A percentile compares a stretch with the other conserved stretches of the same genome.
phyloP scores from a whole-genome alignment of 1,140 invertebrate genomes.

The Solenopsis fugax region DNA sequence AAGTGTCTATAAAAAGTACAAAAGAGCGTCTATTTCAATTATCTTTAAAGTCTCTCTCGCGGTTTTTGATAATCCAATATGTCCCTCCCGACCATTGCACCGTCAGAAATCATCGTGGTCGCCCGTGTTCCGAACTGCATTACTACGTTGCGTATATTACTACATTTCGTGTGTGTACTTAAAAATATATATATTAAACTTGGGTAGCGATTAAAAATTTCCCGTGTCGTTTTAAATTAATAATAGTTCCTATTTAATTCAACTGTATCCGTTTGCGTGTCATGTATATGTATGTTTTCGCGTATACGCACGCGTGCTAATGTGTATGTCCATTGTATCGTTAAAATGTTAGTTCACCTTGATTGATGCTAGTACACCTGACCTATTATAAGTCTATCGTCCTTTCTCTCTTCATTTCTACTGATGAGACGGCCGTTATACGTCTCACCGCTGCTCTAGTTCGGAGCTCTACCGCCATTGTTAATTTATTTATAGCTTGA shows the following conservation, averaged over 20 bases:
- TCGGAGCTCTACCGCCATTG: not conserved
- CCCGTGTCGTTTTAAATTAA: slow-evolving; percentile 24
- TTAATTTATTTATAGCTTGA: slow-evolving; percentile 38
- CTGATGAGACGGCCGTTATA: not conserved
- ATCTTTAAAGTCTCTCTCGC: not conserved
- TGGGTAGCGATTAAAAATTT: slow-evolving; percentile 69
- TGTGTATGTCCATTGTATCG: slow-evolving; percentile 18
- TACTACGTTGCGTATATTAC: slow-evolving; percentile 60
- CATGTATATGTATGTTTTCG: not conserved
- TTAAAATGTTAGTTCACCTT: not conserved
- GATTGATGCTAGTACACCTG: not conserved
- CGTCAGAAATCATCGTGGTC: slow-evolving; percentile 11
- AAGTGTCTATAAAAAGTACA: slow-evolving; percentile 27
- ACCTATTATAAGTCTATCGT: not conserved
- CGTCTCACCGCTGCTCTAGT: not conserved
- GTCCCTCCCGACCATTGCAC: not conserved
- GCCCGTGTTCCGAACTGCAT: slow-evolving; percentile 68
- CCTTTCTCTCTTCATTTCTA: not conserved
- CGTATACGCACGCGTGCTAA: not conserved
- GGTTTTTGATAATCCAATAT: not conserved
- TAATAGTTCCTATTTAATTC: slow-evolving; percentile 47
- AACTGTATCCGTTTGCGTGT: slow-evolving; percentile 60
- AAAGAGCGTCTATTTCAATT: slow-evolving; percentile 5
- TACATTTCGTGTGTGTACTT: slow-evolving; percentile 47
- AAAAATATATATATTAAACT: slow-evolving; percentile 67